Conservation (phyloP, 2,888 invertebrate genomes). For the Microctonus brassicae region DNA sequence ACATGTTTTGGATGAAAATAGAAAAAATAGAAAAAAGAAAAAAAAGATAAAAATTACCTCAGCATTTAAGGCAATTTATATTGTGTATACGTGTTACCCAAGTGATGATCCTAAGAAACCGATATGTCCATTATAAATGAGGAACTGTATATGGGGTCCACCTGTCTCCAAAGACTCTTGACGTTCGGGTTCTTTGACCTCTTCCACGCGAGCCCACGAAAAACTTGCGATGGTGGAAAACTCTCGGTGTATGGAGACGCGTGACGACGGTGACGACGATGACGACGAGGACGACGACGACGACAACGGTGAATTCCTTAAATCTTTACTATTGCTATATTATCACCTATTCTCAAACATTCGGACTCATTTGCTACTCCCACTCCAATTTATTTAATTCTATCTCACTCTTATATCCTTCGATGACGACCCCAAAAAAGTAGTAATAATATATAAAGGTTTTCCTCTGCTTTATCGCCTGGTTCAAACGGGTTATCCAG, state of each 20-base stretch:
- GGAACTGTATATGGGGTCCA: constrained; percentile 18
- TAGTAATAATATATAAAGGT: no score
- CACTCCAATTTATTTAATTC: not conserved
- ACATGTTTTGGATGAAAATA: not conserved
- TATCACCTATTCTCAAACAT: not conserved
- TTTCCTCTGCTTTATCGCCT: constrained; percentile 36
- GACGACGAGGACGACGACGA: not conserved
- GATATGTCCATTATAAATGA: not conserved
- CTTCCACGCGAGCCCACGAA: constrained; percentile 16
- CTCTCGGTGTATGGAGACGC: not conserved
- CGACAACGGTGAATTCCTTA: not conserved
- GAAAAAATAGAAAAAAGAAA: not conserved
- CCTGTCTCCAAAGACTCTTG: constrained; percentile 24
- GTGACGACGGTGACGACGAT: not conserved
- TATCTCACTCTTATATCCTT: constrained; percentile 13
- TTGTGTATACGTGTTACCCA: constrained; percentile 18
- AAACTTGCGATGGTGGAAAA: constrained; percentile 19
- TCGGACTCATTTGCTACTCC: not conserved
- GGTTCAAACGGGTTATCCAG: constrained; percentile 32
- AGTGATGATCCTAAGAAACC: constrained; percentile 11
- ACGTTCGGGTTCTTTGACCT: constrained; percentile 28
- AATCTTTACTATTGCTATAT: constrained; percentile 9
- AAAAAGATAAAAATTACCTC: not conserved
- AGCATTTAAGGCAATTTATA: not conserved
- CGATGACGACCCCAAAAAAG: constrained; percentile 10